These are phyloP conservation scores for Ascaphus truei DNA, from an alignment of 2,113 vertebrate genomes.

Conservation along the genomic window DNA sequence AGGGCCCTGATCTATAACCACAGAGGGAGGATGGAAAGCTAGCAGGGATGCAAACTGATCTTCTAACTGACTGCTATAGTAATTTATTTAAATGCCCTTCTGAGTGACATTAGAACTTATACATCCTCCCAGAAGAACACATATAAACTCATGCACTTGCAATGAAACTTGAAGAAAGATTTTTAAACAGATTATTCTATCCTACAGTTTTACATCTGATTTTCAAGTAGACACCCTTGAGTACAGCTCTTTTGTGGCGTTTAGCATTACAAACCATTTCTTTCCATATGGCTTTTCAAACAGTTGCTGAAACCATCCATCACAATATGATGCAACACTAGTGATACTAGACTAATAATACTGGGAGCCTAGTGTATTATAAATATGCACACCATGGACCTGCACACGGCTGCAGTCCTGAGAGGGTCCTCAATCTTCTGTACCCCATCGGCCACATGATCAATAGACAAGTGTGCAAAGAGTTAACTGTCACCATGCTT, in stretches of 20 bases:
- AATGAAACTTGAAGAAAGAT: conserved; percentile 27
- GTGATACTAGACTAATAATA: too few species aligned
- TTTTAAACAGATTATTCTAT: conserved; percentile 28
- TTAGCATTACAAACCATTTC: background rate
- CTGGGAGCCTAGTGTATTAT: too few species aligned
- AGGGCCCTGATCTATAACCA: conserved; percentile 34
- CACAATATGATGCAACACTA: background rate
- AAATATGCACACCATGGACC: too few species aligned
- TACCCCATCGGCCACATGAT: too few species aligned
- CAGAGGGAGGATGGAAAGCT: conserved; percentile 34
- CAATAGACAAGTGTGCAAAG: too few species aligned
- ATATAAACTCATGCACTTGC: conserved; percentile 15
- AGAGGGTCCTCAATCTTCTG: too few species aligned
- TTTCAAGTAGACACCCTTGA: conserved; percentile 13
- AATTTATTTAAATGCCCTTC: conserved; percentile 36
- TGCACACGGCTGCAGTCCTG: too few species aligned
- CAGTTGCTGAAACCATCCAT: background rate
- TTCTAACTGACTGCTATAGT: conserved; percentile 35
- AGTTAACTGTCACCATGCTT: too few species aligned
- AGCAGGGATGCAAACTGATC: conserved; percentile 27
- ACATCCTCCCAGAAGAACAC: conserved; percentile 33
- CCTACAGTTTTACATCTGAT: conserved; percentile 13
- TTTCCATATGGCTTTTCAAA: conserved; percentile 5
- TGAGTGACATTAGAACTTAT: conserved; percentile 32
- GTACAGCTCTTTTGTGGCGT: background rate